Evolutionary conservation across 2,888 invertebrate genomes (phyloP), one percentile per base, ranked within the genome.

Genomic region (Craniophora ligustri): DNA sequence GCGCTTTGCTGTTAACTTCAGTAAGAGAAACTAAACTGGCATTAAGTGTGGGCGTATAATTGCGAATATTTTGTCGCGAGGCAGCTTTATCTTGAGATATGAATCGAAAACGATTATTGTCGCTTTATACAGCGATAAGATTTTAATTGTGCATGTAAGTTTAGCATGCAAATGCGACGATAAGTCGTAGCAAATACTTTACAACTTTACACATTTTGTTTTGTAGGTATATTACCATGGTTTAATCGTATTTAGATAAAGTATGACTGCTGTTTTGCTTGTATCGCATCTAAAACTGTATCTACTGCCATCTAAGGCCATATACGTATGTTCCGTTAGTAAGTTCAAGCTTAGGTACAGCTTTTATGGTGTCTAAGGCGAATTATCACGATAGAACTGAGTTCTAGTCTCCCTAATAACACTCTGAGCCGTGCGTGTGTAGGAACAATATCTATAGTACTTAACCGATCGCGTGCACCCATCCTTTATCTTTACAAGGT

Each of bases 401-500:
- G 46, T 38, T 28, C 26, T 11, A 26, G 31, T 28, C 18, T 15
- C 1, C 10, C 14, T 31, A 58, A 40, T 42, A 35, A 36, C 26
- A 40, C 32, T 39, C 31, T 31, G 31, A 15, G 59, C 23, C 34
- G 23, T 45, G 68, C 72, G 45, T 67, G 69, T 10, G 13, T 40
- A 55, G 21, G 11, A 65, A 57, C 66, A 65, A 65, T 55, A 30
- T 18, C 13, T 34, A 21, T 45, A 30, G 41, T 28, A 54, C 28
- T 39, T 21, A 3, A 8, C 6, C 21, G 58, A 67, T 70, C 57
- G 68, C 71, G 60, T 63, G 57, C 40, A 16, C 23, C 51, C 55
- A 55, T 56, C 67, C 58, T 68, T 71, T 69, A 74, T 73, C 69
- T 50, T 8, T 39, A 71, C 60, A 51, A 72, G 69, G 75, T 68